Base-by-base conservation (phyloP, 2,888 invertebrate species). In the Cephalotes varians region DNA sequence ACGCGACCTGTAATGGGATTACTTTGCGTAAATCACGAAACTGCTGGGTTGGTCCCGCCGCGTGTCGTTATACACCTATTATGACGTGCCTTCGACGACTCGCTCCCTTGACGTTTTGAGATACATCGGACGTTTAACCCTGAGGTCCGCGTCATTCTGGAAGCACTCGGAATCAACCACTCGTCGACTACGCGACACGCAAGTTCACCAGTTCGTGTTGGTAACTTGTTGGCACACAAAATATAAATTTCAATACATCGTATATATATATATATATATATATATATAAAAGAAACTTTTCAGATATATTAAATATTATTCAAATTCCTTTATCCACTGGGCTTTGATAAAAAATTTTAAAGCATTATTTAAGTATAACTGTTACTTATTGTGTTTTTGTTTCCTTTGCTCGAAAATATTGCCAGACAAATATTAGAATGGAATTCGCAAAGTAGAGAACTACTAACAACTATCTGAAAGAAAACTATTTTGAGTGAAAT, bases 81-180 rank as follows among this genome's bases (percentile, higher is more conserved):
- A 90, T 44, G 44, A 77, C 87, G 80, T 69, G 74, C 83, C 87
- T 84, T 84, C 86, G 84, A 86, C 74, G 83, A 85, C 82, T 87
- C 80, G 71, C 67, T 83, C 71, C 84, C 65, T 72, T 62, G 60
- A 76, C 56, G 72, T 62, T 79, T 85, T 89, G 89, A 92, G 90
- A 92, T 92, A 92, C 90, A 91, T 88, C 90, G 88, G 86, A 90
- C 90, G 89, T 89, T 92, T 92, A 92, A 92, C 91, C 91, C 85
- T 86, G 73, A 67, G 84, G 86, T 90, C 86, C 85, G 62, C 82
- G 81, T 60, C 72, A 60, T 62, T 56, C 82, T 84, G 83, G 83
- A 87, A 81, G 62, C 81, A 85, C 77, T 56, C 81, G 71, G 82
- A 60, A 86, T 88, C 84, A 83, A 85, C 84, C 84, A 62, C 47